A percentile compares a stretch with the other conserved stretches of the same genome.
phyloP scores from a whole-genome alignment of 2,113 vertebrate genomes.

The Psilopogon haemacephalus region DNA sequence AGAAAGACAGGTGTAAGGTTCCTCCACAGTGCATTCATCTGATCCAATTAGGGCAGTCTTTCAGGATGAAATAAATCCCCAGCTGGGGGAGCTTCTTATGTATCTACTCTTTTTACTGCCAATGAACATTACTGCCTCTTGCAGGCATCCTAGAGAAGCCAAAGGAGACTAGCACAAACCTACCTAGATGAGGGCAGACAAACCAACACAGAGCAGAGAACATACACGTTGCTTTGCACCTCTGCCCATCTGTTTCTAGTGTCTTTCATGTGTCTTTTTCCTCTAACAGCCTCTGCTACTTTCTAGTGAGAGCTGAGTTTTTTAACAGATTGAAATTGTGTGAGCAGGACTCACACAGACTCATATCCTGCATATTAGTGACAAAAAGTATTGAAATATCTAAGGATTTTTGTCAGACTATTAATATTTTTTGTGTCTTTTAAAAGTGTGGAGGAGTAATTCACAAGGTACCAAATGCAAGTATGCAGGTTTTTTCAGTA shows the following conservation, averaged over 20 bases:
- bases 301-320: background rate
- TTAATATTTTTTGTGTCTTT: conserved; percentile 21
- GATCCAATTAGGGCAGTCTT: background rate
- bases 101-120: background rate
- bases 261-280: background rate
- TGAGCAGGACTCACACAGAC: background rate
- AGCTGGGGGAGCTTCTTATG: background rate
- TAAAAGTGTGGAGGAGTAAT: background rate
- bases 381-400: conserved; percentile 12
- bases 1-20: background rate
- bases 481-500: background rate
- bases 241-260: background rate
- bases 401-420: background rate
- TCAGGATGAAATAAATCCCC: background rate
- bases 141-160: background rate
- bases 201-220: background rate
- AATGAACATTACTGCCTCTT: background rate
- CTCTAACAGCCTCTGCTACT: background rate
- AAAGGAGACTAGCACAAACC: background rate
- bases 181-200: background rate
- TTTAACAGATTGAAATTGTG: conserved; percentile 5
- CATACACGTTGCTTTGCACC: fast-evolving
- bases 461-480: background rate
- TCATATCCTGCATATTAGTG: conserved; percentile 1
- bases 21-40: background rate